Base-by-base conservation (phyloP, 2,888 invertebrate genomes). In the Megamerina dolium region DNA sequence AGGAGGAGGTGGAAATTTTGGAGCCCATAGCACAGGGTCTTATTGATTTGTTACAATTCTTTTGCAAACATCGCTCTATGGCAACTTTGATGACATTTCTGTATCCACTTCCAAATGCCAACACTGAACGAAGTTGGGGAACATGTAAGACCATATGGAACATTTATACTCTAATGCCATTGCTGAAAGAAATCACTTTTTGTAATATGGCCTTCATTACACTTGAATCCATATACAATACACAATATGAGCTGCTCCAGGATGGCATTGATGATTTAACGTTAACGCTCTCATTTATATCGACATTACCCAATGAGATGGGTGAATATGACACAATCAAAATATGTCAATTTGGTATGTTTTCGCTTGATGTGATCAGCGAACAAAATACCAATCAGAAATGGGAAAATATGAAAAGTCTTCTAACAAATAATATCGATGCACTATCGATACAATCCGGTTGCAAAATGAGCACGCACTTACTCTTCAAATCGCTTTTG, bases 91-190 rank as follows among this genome's bases (percentile, higher is more conserved):
- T 41, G 2, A 30, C 44, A 3, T 50, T 50, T 33, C 29, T 54
- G n/a, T 54, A 54, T 39, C 51, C 51, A 2, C n/a, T 54, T 12
- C 36, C 32, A 16, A 32, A 27, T 13, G 18, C 14, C 2, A 19
- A n/a, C n/a, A n/a, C n/a, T n/a, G n/a, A 16, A 29, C 21, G 13
- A n/a, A 32, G 40, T 6, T 30, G 10, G 9, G 27, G 41, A 13
- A 51, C 51, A 3, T 46, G 44, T 18, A 52, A 49, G 44, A 43
- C 48, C 2, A 47, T 37, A 20, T 66, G 64, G 63, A 53, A 60
- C 40, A 50, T 64, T 4, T 63, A 65, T 30, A 64, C 66, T 0
- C 41, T 65, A 12, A 50, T 58, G 31, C 66, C 63, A n/a, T 48
- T 63, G 8, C 47, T 57, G 23, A 63, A 59, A 26, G 46, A 56